A percentile compares a stretch with the other conserved stretches of the same genome.
phyloP scores from a whole-genome alignment of 1,140 invertebrate species.

The Drosophila nikananu region DNA sequence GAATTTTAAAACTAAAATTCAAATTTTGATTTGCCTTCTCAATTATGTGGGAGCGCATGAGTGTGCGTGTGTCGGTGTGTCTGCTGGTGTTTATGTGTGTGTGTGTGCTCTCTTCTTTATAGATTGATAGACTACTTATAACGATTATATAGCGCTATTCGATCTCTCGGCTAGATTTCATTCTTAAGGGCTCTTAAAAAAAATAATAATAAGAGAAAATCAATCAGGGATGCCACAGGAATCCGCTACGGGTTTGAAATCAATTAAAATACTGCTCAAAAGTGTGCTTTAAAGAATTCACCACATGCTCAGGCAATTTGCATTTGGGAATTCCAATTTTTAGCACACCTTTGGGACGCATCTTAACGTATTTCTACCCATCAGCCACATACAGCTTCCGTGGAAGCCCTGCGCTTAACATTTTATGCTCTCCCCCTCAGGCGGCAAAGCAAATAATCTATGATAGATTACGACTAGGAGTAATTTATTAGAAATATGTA shows the following conservation, averaged over 20 bases:
- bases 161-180: slow-evolving; percentile 51
- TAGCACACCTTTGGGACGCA: not conserved
- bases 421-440: slow-evolving; percentile 42
- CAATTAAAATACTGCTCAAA: not conserved
- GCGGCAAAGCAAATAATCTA: slow-evolving; percentile 35
- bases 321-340: not conserved
- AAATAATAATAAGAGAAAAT: slow-evolving; percentile 52
- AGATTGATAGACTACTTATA: slow-evolving; percentile 62
- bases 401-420: not conserved
- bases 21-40: slow-evolving; percentile 36
- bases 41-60: slow-evolving; percentile 42
- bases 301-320: not conserved
- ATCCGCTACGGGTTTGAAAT: not conserved
- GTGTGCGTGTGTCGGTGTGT: slow-evolving; percentile 28
- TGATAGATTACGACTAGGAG: slow-evolving; percentile 71
- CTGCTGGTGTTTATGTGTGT: slow-evolving; percentile 31
- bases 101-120: slow-evolving; percentile 44
- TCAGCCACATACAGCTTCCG: not conserved
- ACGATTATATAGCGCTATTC: slow-evolving; percentile 32
- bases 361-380: not conserved
- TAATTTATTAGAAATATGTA: slow-evolving; percentile 75
- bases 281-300: slow-evolving; percentile 1
- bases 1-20: slow-evolving; percentile 48
- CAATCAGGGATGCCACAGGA: slow-evolving; percentile 1
- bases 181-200: slow-evolving; percentile 74